Base-by-base conservation (phyloP, 2,113 vertebrate species). In the Rissa tridactyla region DNA sequence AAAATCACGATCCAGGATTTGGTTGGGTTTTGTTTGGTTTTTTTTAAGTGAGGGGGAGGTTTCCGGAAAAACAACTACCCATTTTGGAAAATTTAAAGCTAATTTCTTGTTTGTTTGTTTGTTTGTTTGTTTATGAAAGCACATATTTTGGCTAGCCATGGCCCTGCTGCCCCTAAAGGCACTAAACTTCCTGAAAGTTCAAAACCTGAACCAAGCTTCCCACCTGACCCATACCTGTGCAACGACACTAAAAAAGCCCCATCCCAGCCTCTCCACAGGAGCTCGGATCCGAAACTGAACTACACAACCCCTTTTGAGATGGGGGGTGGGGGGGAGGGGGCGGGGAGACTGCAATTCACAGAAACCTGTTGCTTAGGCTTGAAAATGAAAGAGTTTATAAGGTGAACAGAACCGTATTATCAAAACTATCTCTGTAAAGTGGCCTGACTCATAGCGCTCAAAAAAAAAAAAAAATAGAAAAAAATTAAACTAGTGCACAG, bases 261-360 rank as follows among this genome's bases (percentile, higher is more conserved):
- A 15, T 29, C 17, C 30, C 69, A 72, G 86, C 23, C 44, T 20
- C 52, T 77, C 77, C 1, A 0, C 52, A 30, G 57, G 29, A 73
- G 14, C 22, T 49, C 46, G 21, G 26, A 54, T 47, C 55, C 13
- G 1, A 66, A 81, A 42, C n/a, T 42, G 25, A 90, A 44, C 42
- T 62, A 72, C 38, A 36, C 7, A 57, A 23, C 32, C 5, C 22
- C 19, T 27, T 80, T 64, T n/a, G 47, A 65, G 21, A 57, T 0
- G 0, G 16, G 1, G 47, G 13, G 1, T 3, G 15, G 1, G 7
- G 0, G 18, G 2, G 36, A 10, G 1, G 4, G 0, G 15, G 1
- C 40, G 15, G 0, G 17, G 15, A 1, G 5, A 54, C 34, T 60
- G 36, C 15, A 5, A 36, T 64, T 71, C 38, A 57, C 62, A 70